These are phyloP conservation scores for Perodicticus potto DNA, from an alignment of 2,797 vertebrate species.

Conservation along the genomic window DNA sequence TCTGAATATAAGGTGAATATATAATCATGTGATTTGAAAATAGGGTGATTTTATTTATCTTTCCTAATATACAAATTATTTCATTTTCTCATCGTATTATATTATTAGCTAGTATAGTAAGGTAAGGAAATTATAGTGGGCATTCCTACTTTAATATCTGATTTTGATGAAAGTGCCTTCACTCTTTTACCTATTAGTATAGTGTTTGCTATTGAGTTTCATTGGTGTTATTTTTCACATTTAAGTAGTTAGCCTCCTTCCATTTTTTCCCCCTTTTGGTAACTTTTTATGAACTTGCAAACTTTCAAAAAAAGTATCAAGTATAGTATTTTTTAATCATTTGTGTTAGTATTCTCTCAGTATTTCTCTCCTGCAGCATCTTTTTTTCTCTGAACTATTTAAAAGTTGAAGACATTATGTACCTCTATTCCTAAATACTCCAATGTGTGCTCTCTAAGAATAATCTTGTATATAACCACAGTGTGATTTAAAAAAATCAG, in stretches of 20 bases:
- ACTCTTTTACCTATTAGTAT: not conserved
- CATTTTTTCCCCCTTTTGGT: not conserved
- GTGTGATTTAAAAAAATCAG: not conserved
- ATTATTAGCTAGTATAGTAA: conserved; percentile 25
- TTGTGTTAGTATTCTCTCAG: not conserved
- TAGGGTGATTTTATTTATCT: not conserved
- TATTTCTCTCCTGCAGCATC: not conserved
- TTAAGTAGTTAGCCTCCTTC: not conserved
- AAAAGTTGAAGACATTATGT: not conserved
- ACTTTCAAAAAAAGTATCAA: not conserved
- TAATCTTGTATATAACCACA: conserved; percentile 8
- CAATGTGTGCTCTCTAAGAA: not conserved
- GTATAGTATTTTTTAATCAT: not conserved
- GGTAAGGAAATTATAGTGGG: not conserved
- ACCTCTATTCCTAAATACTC: not conserved
- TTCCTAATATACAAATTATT: not conserved
- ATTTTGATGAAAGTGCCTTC: conserved; percentile 14
- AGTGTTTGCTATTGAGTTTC: conserved; percentile 38
- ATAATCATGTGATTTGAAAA: conserved; percentile 5
- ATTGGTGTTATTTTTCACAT: not conserved
- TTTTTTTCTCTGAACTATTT: conserved; percentile 18
- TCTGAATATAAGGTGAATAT: not conserved
- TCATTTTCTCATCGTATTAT: not conserved
- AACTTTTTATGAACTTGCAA: conserved; percentile 24
- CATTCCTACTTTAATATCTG: not conserved